phyloP scores from a whole-genome alignment of 2,797 vertebrate genomes.

The Catostomus latipinnis region DNA sequence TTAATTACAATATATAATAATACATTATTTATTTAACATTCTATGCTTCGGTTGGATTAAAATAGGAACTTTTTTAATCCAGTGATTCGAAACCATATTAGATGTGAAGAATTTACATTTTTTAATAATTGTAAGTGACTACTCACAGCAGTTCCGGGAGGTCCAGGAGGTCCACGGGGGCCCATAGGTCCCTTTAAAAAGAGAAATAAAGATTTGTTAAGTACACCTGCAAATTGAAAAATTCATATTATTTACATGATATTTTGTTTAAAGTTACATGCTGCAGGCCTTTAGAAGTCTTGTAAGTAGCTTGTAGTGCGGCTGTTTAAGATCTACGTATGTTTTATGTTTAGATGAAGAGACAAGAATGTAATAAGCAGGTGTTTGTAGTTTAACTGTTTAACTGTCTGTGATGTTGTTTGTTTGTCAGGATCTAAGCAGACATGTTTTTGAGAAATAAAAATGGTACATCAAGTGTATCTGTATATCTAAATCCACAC shows the following conservation, averaged over 20 bases:
- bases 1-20: no score
- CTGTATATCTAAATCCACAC: no score
- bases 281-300: no score
- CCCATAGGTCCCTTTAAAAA: conserved; percentile 88
- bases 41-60: no score
- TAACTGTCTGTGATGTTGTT: neutral
- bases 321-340: neutral
- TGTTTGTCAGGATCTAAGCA: neutral
- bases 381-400: neutral
- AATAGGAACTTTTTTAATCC: neutral
- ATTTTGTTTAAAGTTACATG: neutral
- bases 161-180: conserved; percentile 90
- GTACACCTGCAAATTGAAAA: neutral
- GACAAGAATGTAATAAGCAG: neutral
- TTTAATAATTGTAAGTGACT: conserved; percentile 37
- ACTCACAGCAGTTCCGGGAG: conserved; percentile 89
- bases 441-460: no score
- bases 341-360: neutral
- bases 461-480: no score
- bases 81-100: neutral
- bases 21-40: no score
- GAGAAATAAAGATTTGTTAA: conserved; percentile 57
- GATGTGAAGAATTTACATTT: neutral
- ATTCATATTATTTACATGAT: neutral
- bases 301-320: neutral